phyloP scores from a whole-genome alignment of 2,113 vertebrate species.

The Scophthalmus maximus region DNA sequence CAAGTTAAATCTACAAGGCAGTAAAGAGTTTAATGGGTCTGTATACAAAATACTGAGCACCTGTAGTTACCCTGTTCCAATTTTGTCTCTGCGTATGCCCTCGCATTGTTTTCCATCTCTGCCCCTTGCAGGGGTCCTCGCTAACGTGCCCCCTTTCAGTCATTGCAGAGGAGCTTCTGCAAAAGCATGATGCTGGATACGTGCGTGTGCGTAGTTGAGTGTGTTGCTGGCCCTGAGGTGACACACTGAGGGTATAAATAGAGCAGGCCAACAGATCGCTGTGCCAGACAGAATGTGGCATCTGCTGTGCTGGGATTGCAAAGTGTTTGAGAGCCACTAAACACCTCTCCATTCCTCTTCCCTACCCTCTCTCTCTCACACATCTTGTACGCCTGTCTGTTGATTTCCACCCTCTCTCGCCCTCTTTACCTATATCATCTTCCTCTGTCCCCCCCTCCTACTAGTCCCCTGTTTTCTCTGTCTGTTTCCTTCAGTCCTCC shows the following conservation, averaged over 20 bases:
- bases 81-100: slow-evolving; percentile 11
- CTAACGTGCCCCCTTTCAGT: slow-evolving; percentile 53
- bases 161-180: slow-evolving; percentile 44
- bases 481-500: slow-evolving; percentile 34
- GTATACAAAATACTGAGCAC: neutral
- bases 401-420: neutral
- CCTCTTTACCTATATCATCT: slow-evolving; percentile 24
- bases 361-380: slow-evolving; percentile 43
- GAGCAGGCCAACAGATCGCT: slow-evolving; percentile 79
- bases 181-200: slow-evolving; percentile 39
- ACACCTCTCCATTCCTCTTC: slow-evolving; percentile 61
- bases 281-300: slow-evolving; percentile 83
- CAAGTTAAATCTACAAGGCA: neutral
- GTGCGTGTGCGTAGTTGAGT: slow-evolving; percentile 23
- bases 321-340: slow-evolving; percentile 77
- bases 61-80: neutral
- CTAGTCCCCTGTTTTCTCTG: slow-evolving; percentile 10
- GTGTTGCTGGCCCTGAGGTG: slow-evolving; percentile 70
- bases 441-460: slow-evolving; percentile 4
- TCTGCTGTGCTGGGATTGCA: slow-evolving; percentile 78
- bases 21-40: neutral
- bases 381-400: slow-evolving; percentile 24
- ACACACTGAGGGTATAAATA: slow-evolving; percentile 80
- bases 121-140: slow-evolving; percentile 26
- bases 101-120: slow-evolving; percentile 40